Evolutionary conservation across 2,797 vertebrate genomes (phyloP).

Genomic region (Dicrostonyx torquatus): DNA sequence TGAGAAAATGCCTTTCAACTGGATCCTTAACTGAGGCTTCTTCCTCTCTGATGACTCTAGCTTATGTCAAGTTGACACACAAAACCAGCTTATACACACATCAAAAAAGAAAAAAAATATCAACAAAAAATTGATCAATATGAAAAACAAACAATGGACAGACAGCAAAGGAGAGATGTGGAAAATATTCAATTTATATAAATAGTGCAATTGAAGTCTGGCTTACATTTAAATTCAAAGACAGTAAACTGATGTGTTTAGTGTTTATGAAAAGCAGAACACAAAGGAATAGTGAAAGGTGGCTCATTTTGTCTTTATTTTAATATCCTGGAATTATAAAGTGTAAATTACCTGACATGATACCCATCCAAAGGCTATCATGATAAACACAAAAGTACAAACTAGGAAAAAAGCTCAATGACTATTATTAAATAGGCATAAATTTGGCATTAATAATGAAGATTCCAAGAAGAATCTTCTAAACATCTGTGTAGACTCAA

Average conservation of each 20-base stretch:
- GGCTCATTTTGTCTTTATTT: neutral
- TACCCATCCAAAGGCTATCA: neutral
- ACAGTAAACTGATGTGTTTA: neutral
- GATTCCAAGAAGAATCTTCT: neutral
- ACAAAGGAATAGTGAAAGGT: conserved; percentile 1
- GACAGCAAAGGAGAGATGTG: neutral
- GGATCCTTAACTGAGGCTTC: neutral
- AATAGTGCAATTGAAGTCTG: conserved; percentile 22
- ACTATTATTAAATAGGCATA: neutral
- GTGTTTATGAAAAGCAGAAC: neutral
- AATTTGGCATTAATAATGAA: conserved; percentile 50
- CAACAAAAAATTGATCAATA: neutral
- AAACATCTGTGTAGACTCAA: neutral
- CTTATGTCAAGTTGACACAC: neutral
- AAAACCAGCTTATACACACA: neutral
- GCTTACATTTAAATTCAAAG: conserved; percentile 56
- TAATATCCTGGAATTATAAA: conserved; percentile 42
- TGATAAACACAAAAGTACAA: neutral
- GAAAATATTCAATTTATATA: neutral
- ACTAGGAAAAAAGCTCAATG: neutral
- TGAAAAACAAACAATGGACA: neutral
- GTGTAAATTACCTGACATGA: neutral
- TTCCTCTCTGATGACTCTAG: neutral
- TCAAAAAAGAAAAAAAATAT: neutral
- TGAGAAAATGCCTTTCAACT: neutral